Evolutionary conservation across 2,797 vertebrate species (phyloP), one percentile per base, ranked within the genome.

Genomic region (Lepus townsendii): DNA sequence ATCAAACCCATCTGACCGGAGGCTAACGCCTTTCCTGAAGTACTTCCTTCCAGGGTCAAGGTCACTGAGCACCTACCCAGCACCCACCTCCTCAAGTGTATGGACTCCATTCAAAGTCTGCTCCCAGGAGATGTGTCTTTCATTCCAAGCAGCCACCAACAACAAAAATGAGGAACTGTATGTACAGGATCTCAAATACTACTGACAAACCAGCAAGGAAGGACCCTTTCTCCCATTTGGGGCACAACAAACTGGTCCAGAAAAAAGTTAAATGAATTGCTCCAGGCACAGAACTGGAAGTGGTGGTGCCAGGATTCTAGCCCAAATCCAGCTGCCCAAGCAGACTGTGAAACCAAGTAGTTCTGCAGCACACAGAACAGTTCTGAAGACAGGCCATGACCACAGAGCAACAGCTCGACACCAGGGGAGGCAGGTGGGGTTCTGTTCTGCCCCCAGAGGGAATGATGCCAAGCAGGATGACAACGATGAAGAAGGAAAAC

Each of bases 21-120:
- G 68, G 7, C 85, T 19, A 42, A 57, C 2, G 3, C 26, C 32
- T 82, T 71, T 30, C 47, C 8, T 42, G 19, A 24, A 60, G 30
- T 7, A 11, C 35, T 76, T n/a, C 24, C 30, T 42, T 30, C 3
- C n/a, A 14, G n/a, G 52, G 54, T 54, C 7, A 17, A 75, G 26
- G 60, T n/a, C 66, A 30, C 42, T 0, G 14, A 35, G 30, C 0
- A 12, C 13, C 27, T 26, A 0, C 5, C 38, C 1, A 1, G 52
- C 0, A 1, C 71, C 47, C 50, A 42, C 32, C 50, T 22, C 60
- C 32, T 42, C 10, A 13, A 35, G 30, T 76, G 30, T 19, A 14
- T 0, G 22, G 24, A 16, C 47, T n/a, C 24, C 6, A 22, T 14
- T 32, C 54, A 57, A 42, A 26, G 27, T 1, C 24, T 4, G 32